Evolutionary conservation across 2,888 invertebrate genomes (phyloP), one percentile per base, ranked within the genome.

Genomic region (Pediacus dermestoides): DNA sequence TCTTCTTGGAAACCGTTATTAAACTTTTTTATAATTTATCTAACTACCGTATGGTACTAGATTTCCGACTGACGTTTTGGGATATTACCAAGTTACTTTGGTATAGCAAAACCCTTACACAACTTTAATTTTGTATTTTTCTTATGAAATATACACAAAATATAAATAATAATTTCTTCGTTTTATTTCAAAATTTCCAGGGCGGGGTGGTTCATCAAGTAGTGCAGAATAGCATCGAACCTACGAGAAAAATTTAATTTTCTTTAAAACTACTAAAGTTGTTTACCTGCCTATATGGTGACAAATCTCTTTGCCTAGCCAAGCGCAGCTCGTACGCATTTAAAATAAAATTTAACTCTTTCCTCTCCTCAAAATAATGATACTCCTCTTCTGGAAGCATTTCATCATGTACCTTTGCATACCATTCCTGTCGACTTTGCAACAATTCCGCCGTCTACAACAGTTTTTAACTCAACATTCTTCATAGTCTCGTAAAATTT

Each of bases 311-410:
- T n/a, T 13, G 30, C 2, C 83, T 70, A 1, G 74, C 71, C 42
- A 85, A 61, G 13, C 81, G 70, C 7, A 80, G 74, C 47, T 84
- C 81, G 16, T 82, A 57, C 0, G 77, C 71, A 38, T 80, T 77
- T 30, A 84, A 46, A 34, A 61, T 55, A 42, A 72, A 72, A 10
- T 65, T 68, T 12, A 67, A 57, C 16, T 67, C 74, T 64, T 79
- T 77, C 34, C 71, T 57, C 44, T 72, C 66, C 30, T 64, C 60
- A 30, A 80, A 74, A 46, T 81, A 77, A 3, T 71, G 67, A 22
- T 75, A 74, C 50, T 82, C 80, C 44, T 82, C 80, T 31, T 77
- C 76, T 3, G 74, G 70, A 1, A 73, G 71, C 22, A 82, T 66
- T 14, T 74, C 73, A 41, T 78, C 79, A 52, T 78, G 75, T 56